phyloP scores from a whole-genome alignment of 2,888 invertebrate genomes.

The Acanthosepion lycidas region DNA sequence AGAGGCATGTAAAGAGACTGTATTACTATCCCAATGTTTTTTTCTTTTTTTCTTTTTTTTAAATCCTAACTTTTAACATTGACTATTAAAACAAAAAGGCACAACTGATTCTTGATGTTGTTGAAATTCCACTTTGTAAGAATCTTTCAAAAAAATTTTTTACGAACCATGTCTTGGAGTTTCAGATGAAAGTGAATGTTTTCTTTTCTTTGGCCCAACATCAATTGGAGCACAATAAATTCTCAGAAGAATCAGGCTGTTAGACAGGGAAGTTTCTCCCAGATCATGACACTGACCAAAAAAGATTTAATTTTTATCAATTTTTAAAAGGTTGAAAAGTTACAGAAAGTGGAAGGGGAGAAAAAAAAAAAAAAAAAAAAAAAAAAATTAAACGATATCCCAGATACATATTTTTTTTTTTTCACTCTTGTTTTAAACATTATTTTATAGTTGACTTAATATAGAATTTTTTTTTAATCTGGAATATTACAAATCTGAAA shows the following conservation, averaged over 20 bases:
- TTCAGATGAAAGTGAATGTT: not conserved
- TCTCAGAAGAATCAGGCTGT: not conserved
- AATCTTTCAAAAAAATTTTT: not conserved
- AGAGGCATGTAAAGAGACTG: too few species aligned
- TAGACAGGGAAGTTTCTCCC: not conserved
- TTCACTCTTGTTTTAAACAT: not conserved
- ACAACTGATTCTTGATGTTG: too few species aligned
- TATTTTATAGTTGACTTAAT: not conserved
- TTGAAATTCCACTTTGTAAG: not conserved
- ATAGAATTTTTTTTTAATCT: not conserved
- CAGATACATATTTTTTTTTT: not conserved
- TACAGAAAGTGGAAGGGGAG: not conserved
- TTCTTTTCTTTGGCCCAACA: not conserved
- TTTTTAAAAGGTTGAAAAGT: not conserved
- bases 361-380: not conserved
- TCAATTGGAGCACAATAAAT: not conserved
- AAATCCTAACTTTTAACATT: too few species aligned
- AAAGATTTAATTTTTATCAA: not conserved
- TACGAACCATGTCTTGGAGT: not conserved
- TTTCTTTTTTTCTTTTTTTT: too few species aligned
- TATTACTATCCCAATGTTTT: too few species aligned
- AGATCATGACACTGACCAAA: not conserved
- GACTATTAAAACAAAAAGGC: too few species aligned
- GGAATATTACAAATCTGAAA: not conserved
- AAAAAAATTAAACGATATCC: not conserved